Evolutionary conservation across 2,797 vertebrate species (phyloP), one percentile per base, ranked within the genome.

Genomic region (Neosilurus mollespiculum): DNA sequence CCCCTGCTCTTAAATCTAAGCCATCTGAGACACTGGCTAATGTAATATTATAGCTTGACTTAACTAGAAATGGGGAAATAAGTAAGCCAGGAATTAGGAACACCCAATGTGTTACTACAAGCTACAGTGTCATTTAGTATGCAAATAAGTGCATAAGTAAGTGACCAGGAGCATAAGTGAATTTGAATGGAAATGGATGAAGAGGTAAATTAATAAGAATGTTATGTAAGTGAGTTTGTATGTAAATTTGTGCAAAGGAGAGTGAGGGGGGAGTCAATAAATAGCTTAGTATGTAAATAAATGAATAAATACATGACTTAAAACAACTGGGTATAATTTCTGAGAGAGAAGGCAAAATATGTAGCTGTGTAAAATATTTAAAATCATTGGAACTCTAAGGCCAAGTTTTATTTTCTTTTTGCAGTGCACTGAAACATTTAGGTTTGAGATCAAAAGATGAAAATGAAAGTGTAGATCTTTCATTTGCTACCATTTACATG

Each of bases 201-300:
- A 93, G 90, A 93, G 92, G 93, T 92, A 89, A 92, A 90, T 87
- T 89, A 85, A 87, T 88, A 81, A 86, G 86, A 87, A 88, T 86
- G 81, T 80, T 87, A 81, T 85, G 84, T 89, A 90, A 91, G 87
- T 87, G 90, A 90, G 90, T 81, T 91, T 93, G 92, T 93, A 94
- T 93, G 93, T 91, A 90, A 93, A 93, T 93, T 90, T 92, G 89
- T 90, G 90, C 92, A 92, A 89, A 92, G 91, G 91, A 91, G 87
- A 91, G 89, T 85, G 88, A 90, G 90, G 86, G 87, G 86, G 79
- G 88, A 87, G 83, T 89, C 90, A 80, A 87, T 94, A 95, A 95
- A 92, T 94, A 91, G 89, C 93, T 95, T 94, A 94, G 93, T 92
- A 93, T 94, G 94, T 91, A 94, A 94, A 94, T 94, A 93, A 92